Evolutionary conservation across 2,797 vertebrate genomes (phyloP), one percentile per base, ranked within the genome.

Genomic region (Avahi laniger): DNA sequence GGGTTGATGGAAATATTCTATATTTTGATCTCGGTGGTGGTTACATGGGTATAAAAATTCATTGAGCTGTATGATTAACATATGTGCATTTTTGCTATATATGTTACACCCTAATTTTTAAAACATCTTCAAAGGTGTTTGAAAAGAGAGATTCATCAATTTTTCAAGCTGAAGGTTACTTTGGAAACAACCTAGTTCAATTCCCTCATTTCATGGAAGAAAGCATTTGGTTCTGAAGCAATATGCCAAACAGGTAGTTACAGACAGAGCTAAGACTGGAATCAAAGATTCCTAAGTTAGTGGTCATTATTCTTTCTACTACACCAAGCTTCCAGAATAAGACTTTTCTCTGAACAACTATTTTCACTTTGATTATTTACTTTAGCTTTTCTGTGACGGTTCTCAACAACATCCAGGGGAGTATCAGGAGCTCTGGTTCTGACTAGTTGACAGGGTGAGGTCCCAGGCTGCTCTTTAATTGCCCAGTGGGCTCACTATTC

Each of bases 341-440:
- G 65, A n/a, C 33, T 84, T 86, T 92, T 72, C 65, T 86, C 30
- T 3, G 73, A 89, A 97, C 52, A 89, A 94, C 61, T 63, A 84
- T 59, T 97, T 94, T 73, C 93, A 73, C 24, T 85, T 84, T 78
- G 89, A 95, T 94, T 95, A 96, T 95, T 96, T 97, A 81, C 87
- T 89, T 97, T 96, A 92, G 93, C 35, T 72, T 96, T 85, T 94
- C 72, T 96, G 70, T 96, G 95, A 91, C 70, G 85, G 87, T 70
- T 96, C 91, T 92, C 80, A 96, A 93, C 95, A 81, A 93, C 41
- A 85, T 86, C 61, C 97, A 95, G 73, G 38, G 81, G 38, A 80
- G 24, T 61, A 48, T 30, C 52, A 41, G 14, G 7, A 94, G 86
- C 43, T 93, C 96, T 87, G 82, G 86, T 72, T 92, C 93, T 2